phyloP scores from a whole-genome alignment of 2,888 invertebrate genomes.

The Emmelina monodactyla region DNA sequence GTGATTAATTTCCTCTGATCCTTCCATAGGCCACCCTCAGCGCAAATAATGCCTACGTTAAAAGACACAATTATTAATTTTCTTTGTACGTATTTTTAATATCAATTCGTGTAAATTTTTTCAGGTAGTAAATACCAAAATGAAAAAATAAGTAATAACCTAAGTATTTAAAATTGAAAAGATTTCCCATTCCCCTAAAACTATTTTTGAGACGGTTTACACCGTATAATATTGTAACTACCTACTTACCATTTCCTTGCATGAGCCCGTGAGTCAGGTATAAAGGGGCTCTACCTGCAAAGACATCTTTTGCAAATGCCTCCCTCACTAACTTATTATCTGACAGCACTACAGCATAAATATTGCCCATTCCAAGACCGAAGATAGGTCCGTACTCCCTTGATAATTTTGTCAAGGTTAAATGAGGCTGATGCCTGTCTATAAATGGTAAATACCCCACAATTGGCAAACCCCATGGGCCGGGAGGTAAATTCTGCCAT shows the following conservation, averaged over 20 bases:
- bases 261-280: conserved; percentile 87
- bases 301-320: conserved; percentile 74
- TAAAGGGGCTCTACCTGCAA: conserved; percentile 81
- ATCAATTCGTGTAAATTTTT: too few relatives aligned
- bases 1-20: conserved; percentile 80
- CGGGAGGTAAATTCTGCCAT: conserved; percentile 71
- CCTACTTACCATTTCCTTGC: conserved; percentile 87
- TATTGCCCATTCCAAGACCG: conserved; percentile 75
- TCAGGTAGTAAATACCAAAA: too few relatives aligned
- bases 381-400: conserved; percentile 78
- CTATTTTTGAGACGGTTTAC: too few relatives aligned
- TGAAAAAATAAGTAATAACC: too few relatives aligned
- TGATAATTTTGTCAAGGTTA: conserved; percentile 72
- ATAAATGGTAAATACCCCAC: conserved; percentile 82
- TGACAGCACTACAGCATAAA: conserved; percentile 79
- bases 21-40: conserved; percentile 83
- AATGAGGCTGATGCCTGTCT: conserved; percentile 72
- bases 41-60: conserved; percentile 77
- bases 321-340: conserved; percentile 77
- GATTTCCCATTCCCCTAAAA: too few relatives aligned
- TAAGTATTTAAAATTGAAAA: too few relatives aligned
- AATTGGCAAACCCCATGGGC: conserved; percentile 80
- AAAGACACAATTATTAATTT: too few relatives aligned
- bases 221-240: too few relatives aligned
- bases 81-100: too few relatives aligned